A percentile compares a stretch with the other conserved stretches of the same genome.
These are phyloP conservation scores for Psittacula echo DNA, from an alignment of 2,797 vertebrate genomes.

Conservation along the genomic window DNA sequence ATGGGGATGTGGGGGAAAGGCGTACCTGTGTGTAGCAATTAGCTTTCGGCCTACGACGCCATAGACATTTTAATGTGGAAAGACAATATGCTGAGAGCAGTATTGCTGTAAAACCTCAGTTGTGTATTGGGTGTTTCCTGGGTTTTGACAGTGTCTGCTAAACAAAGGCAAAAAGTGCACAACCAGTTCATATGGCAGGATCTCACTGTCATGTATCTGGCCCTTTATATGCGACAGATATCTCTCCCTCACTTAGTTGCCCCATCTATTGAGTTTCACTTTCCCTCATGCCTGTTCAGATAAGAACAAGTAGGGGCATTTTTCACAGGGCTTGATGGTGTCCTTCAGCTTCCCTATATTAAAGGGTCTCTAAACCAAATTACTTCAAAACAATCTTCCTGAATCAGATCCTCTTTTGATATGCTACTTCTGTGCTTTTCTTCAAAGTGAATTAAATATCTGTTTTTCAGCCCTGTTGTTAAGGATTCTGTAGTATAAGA, in stretches of 20 bases:
- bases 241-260: not conserved
- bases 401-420: not conserved
- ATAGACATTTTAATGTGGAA: slow-evolving; percentile 2
- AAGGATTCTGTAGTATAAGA: not conserved
- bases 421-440: not conserved
- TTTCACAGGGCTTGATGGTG: not conserved
- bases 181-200: not conserved
- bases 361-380: not conserved
- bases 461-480: not conserved
- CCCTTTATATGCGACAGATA: not conserved
- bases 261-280: not conserved
- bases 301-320: not conserved
- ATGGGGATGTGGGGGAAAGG: not conserved
- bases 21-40: not conserved
- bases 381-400: not conserved
- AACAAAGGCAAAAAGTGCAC: not conserved
- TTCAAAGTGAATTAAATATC: not conserved
- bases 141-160: not conserved
- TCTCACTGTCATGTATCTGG: not conserved
- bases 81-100: not conserved
- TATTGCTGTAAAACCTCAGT: not conserved
- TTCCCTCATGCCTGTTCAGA: not conserved
- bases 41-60: not conserved
- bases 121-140: not conserved
- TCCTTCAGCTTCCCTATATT: not conserved